Conservation (phyloP, 2,797 vertebrate genomes). For the Mastacembelus armatus region DNA sequence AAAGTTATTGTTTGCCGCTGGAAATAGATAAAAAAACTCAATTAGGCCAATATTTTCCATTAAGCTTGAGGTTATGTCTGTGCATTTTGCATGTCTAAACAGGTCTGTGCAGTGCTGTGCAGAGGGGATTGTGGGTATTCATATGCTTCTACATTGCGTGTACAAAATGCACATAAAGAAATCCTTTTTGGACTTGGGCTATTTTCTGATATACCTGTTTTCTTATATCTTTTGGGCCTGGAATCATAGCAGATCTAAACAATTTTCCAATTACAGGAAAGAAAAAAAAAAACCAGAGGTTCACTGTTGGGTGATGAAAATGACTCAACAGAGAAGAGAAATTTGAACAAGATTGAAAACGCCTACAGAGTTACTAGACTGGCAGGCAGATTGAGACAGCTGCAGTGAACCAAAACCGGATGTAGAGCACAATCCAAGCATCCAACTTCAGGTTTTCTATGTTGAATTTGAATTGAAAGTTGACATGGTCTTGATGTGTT, state of each 20-base stretch:
- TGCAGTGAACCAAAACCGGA: constrained; percentile 26
- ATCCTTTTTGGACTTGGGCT: constrained; percentile 27
- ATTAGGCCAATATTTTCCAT: constrained; percentile 43
- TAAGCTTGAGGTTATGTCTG: constrained; percentile 35
- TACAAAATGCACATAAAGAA: constrained; percentile 12
- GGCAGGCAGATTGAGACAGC: constrained; percentile 14
- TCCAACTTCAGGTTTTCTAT: constrained; percentile 6
- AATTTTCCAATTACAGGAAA: constrained; percentile 55
- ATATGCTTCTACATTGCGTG: neutral
- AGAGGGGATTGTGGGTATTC: constrained; percentile 28
- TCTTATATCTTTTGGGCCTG: no score
- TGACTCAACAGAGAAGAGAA: constrained; percentile 24
- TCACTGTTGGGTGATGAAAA: constrained; percentile 40
- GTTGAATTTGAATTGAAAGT: constrained; percentile 37
- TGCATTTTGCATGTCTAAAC: constrained; percentile 40
- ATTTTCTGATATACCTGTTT: constrained; percentile 47
- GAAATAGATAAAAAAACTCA: constrained; percentile 37
- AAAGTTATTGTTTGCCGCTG: constrained; percentile 37
- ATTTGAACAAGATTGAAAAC: constrained; percentile 26
- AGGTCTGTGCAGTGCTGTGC: constrained; percentile 23
- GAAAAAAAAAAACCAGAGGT: constrained; percentile 31
- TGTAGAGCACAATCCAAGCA: neutral
- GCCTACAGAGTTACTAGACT: neutral
- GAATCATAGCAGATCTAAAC: constrained; percentile 40
- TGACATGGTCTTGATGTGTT: neutral